Conservation (phyloP, 2,113 vertebrate species). For the Rafetus swinhoei region DNA sequence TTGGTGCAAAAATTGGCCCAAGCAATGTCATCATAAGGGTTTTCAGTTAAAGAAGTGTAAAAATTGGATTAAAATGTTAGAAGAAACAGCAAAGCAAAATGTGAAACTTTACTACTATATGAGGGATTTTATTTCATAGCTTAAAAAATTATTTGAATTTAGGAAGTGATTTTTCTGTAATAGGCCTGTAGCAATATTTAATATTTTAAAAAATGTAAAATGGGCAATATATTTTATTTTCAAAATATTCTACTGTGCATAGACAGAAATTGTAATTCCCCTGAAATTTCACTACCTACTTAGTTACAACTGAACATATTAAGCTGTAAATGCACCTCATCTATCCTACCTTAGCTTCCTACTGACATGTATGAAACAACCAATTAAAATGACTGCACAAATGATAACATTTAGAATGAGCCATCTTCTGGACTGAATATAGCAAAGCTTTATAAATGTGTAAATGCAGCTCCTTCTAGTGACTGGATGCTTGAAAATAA, state of each 20-base stretch:
- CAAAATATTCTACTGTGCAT: not conserved
- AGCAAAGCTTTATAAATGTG: not conserved
- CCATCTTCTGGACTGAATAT: not conserved
- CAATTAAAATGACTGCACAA: not conserved
- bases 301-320: not conserved
- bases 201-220: not conserved
- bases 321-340: not conserved
- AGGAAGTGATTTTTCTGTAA: not conserved
- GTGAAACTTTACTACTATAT: not conserved
- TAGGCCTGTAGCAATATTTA: not conserved
- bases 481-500: not conserved
- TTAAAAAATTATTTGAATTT: not conserved
- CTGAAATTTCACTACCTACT: not conserved
- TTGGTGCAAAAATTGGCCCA: fast-evolving
- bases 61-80: not conserved
- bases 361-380: not conserved
- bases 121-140: not conserved
- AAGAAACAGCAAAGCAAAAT: not conserved
- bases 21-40: not conserved
- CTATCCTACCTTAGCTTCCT: not conserved
- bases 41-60: not conserved
- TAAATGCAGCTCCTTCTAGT: not conserved
- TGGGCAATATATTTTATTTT: too few relatives aligned
- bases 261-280: not conserved
- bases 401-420: not conserved